phyloP scores from a whole-genome alignment of 2,888 invertebrate species.

The Euplagia quadripunctaria region DNA sequence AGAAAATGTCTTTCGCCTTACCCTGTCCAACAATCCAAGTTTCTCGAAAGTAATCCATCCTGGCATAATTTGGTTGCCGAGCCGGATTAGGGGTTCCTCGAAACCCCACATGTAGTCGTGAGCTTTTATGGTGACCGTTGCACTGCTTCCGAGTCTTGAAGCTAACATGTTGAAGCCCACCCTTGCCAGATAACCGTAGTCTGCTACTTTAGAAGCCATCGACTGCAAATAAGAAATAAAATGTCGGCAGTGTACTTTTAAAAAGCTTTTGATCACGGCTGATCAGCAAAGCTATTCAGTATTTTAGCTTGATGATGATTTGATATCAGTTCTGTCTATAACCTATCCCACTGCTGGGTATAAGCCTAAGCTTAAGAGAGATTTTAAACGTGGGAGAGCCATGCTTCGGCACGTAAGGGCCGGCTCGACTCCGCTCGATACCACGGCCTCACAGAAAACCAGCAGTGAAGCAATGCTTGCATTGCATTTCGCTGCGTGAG shows the following conservation, averaged over 20 bases:
- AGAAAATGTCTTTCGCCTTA: slow-evolving; percentile 70
- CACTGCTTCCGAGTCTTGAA: slow-evolving; percentile 85
- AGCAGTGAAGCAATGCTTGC: too few relatives aligned
- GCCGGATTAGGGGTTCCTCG: slow-evolving; percentile 90
- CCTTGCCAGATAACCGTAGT: slow-evolving; percentile 86
- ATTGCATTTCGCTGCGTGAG: too few relatives aligned
- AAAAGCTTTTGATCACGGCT: too few relatives aligned
- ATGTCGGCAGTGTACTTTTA: too few relatives aligned
- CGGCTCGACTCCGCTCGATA: too few relatives aligned
- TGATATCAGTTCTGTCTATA: too few relatives aligned
- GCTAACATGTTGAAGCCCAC: slow-evolving; percentile 88
- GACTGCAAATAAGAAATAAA: slow-evolving; percentile 41
- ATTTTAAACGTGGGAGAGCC: too few relatives aligned
- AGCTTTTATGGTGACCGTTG: slow-evolving; percentile 89
- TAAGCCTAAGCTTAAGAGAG: too few relatives aligned
- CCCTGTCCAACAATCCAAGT: slow-evolving; percentile 93
- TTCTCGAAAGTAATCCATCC: slow-evolving; percentile 90
- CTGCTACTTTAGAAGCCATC: slow-evolving; percentile 81
- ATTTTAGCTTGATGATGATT: background rate
- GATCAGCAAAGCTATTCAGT: background rate
- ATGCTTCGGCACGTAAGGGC: too few relatives aligned
- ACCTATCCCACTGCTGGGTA: too few relatives aligned
- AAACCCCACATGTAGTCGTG: slow-evolving; percentile 94
- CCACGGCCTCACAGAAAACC: too few relatives aligned
- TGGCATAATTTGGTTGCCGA: slow-evolving; percentile 90